Percentiles rank a stretch among this genome's conserved stretches.
phyloP scores from a whole-genome alignment of 2,888 invertebrate genomes.

The Synergus itoensis region DNA sequence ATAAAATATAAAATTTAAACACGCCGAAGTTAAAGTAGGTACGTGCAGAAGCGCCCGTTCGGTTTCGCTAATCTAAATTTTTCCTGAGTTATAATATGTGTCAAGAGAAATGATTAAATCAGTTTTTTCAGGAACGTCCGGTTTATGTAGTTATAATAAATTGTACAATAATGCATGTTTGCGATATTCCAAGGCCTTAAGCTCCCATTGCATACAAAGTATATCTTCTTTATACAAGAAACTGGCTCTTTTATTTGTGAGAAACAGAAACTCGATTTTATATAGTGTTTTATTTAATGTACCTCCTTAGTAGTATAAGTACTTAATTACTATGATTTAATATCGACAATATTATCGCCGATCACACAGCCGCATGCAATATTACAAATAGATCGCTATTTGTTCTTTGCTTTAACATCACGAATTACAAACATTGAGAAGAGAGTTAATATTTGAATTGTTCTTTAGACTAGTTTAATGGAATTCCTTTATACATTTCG shows the following conservation, averaged over 20 bases:
- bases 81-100: not conserved
- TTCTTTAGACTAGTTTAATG: no score
- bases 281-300: not conserved
- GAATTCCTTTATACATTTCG: no score
- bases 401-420: conserved; percentile 1
- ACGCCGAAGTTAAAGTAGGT: no score
- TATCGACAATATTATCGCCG: not conserved
- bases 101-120: not conserved
- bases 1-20: no score
- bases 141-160: not conserved
- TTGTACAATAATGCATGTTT: not conserved
- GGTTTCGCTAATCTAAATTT: no score
- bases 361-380: not conserved
- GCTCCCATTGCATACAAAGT: conserved; percentile 9
- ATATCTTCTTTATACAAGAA: not conserved
- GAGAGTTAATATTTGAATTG: not conserved
- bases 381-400: not conserved
- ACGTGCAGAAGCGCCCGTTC: no score
- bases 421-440: not conserved
- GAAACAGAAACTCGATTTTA: not conserved
- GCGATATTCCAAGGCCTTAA: not conserved
- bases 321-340: not conserved
- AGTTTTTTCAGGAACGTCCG: not conserved
- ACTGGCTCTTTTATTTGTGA: not conserved
- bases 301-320: not conserved